phyloP scores from a whole-genome alignment of 1,140 invertebrate genomes.

The Papilio polytes region DNA sequence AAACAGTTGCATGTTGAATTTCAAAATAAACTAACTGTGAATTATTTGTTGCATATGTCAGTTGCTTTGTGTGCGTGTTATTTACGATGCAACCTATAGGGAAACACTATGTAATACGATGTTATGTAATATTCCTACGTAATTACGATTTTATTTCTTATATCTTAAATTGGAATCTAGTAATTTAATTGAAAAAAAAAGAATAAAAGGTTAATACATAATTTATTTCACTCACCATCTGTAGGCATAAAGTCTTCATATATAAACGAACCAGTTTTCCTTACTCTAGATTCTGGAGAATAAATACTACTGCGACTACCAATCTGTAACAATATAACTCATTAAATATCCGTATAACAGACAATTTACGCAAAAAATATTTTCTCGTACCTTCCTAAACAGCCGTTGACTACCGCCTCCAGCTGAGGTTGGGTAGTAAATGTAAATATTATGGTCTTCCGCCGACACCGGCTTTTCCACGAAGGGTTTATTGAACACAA shows the following conservation, averaged over 20 bases:
- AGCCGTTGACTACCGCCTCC: slow-evolving; percentile 98
- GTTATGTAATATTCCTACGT: not conserved
- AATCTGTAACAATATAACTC: slow-evolving; percentile 86
- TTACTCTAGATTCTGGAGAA: slow-evolving; percentile 97
- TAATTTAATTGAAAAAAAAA: too few relatives aligned
- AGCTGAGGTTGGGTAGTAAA: slow-evolving; percentile 99
- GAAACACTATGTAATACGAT: not conserved
- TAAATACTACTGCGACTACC: slow-evolving; percentile 99
- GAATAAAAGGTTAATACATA: not conserved
- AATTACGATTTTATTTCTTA: not conserved
- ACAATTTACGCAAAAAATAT: slow-evolving; percentile 32
- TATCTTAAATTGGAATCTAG: too few relatives aligned
- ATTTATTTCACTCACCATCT: slow-evolving; percentile 90
- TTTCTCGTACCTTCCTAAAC: slow-evolving; percentile 94
- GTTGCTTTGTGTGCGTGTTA: slow-evolving; percentile 21
- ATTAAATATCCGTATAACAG: slow-evolving; percentile 38
- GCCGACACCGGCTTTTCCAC: slow-evolving; percentile 99
- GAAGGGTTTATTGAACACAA: slow-evolving; percentile 99
- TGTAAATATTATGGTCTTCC: slow-evolving; percentile 99
- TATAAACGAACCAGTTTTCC: slow-evolving; percentile 99
- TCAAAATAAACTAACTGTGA: slow-evolving; percentile 16
- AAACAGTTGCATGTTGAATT: not conserved
- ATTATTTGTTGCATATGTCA: slow-evolving; percentile 22
- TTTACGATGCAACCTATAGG: not conserved
- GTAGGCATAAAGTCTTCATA: slow-evolving; percentile 99